Conservation (phyloP, 2,113 vertebrate species). For the Microtus montanus region DNA sequence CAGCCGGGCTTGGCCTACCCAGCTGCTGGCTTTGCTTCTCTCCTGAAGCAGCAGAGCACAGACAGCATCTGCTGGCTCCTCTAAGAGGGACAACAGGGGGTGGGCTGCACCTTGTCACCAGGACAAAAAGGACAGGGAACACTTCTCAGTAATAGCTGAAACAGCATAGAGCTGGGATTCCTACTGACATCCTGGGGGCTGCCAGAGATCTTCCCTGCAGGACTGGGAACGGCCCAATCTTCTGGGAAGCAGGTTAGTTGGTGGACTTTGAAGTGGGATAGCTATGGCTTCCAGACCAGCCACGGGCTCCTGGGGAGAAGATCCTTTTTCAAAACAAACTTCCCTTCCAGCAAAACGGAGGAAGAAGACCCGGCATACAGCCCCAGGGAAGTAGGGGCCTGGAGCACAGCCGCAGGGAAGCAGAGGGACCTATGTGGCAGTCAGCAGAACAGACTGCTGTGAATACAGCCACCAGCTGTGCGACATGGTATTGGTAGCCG, state of each 20-base stretch:
- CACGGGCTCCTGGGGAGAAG: background rate
- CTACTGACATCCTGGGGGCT: background rate
- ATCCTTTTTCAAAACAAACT: background rate
- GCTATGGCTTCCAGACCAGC: background rate
- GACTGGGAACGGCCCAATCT: fast-evolving
- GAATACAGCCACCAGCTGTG: background rate
- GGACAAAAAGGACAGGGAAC: background rate
- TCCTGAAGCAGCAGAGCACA: background rate
- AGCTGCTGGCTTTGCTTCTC: constrained; percentile 31
- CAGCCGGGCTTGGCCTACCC: constrained; percentile 44
- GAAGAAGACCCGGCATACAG: background rate
- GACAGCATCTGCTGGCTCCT: background rate
- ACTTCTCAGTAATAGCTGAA: background rate
- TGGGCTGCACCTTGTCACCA: no score
- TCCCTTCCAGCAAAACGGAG: background rate
- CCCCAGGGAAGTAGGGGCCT: background rate
- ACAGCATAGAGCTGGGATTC: background rate
- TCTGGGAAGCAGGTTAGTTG: background rate
- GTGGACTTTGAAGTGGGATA: background rate
- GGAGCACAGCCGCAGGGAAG: background rate
- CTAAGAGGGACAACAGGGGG: background rate
- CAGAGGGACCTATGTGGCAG: background rate
- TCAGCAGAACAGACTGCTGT: background rate
- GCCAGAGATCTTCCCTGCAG: background rate
- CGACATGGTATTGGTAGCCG: background rate